Evolutionary conservation across 2,888 invertebrate species (phyloP), one percentile per base, ranked within the genome.

Genomic region (Gonocerus acuteangulatus): DNA sequence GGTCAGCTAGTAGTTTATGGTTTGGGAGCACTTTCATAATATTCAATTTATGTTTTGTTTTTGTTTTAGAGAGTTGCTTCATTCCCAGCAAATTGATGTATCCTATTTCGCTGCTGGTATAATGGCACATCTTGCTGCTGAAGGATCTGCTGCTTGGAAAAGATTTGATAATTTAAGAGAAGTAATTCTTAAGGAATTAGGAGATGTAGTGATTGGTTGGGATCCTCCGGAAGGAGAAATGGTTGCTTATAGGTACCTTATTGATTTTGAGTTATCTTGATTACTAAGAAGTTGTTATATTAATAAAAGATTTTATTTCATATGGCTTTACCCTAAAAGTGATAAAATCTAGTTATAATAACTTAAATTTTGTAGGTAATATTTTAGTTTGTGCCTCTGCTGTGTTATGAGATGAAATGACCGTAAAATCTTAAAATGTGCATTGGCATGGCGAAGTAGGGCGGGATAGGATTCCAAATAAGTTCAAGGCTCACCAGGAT

Each of bases 41-140:
- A n/a, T n/a, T n/a, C n/a, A n/a, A n/a, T n/a, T n/a, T n/a, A n/a
- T n/a, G n/a, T n/a, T n/a, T n/a, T n/a, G n/a, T 45, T 54, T 23
- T 39, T 47, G 36, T 45, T 64, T 15, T 65, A 72, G 72, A 68
- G 65, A 70, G 69, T 72, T 83, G 39, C 72, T 83, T 65, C 75
- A 79, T 68, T 84, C 84, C 1, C 74, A 78, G 51, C 82, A 83
- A 69, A 85, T 86, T 82, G 85, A 86, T 85, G 86, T 91, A 63
- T 91, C 92, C 72, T 95, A 95, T 76, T 95, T 95, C 75, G 93
- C 95, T 1, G 94, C 94, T 6, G 95, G 96, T 2, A 95, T 97
- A 39, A 79, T 97, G 63, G 92, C 95, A 1, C 96, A 97, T 76
- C 87, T 96, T 78, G 89, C 91, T 2, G 92, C 92, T 0, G 95